phyloP scores from a whole-genome alignment of 2,888 invertebrate species.

The Tiliacea citrago region DNA sequence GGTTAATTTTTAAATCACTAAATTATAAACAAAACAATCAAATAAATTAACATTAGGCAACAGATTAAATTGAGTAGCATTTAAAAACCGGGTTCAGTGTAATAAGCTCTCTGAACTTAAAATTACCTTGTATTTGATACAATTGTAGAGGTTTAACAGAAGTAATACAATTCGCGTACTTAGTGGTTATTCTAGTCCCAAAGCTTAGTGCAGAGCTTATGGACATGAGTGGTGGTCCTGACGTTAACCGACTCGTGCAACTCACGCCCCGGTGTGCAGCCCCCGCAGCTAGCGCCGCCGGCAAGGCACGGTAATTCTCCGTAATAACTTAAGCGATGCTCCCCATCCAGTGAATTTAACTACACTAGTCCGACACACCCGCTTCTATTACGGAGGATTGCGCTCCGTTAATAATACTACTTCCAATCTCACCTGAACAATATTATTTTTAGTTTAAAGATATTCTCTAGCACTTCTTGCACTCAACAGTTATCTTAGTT shows the following conservation, averaged over 20 bases:
- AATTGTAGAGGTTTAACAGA: neutral
- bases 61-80: neutral
- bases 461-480: neutral
- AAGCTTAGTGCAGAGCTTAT: conserved; percentile 4
- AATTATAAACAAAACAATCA: neutral
- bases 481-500: neutral
- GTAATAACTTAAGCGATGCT: conserved; percentile 44
- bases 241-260: conserved; percentile 25
- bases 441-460: conserved; percentile 6
- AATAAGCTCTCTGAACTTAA: neutral
- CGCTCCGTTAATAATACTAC: neutral
- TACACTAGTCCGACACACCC: conserved; percentile 32
- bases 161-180: neutral
- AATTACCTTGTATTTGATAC: neutral
- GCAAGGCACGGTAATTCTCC: conserved; percentile 26
- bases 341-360: conserved; percentile 28
- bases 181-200: conserved; percentile 5
- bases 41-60: neutral
- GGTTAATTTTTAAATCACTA: neutral
- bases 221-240: conserved; percentile 14
- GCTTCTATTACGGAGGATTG: conserved; percentile 31
- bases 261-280: conserved; percentile 9
- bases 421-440: neutral
- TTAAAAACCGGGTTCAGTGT: neutral
- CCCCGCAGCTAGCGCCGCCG: conserved; percentile 1